Percentiles rank a stretch among this genome's conserved stretches.
phyloP scores from a whole-genome alignment of 2,113 vertebrate genomes.

The Isurus oxyrinchus region DNA sequence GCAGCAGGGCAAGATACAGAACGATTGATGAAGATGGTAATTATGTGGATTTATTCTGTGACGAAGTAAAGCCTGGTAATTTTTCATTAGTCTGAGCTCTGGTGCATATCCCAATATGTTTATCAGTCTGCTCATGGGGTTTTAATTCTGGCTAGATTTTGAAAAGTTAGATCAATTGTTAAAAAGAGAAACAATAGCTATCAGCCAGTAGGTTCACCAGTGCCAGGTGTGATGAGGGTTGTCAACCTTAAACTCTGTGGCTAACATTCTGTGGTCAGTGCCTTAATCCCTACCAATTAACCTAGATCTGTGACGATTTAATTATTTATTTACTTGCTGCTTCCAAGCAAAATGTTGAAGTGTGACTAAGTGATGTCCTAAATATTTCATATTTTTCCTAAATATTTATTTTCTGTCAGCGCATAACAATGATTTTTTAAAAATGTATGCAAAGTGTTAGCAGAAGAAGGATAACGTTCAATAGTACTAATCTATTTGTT shows the following conservation, averaged over 20 bases:
- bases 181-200: background rate
- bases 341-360: background rate
- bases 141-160: background rate
- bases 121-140: background rate
- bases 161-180: background rate
- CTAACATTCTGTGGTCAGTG: background rate
- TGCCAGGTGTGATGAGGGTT: background rate
- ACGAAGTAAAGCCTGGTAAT: background rate
- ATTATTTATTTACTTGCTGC: background rate
- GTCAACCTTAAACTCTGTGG: background rate
- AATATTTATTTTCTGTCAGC: background rate
- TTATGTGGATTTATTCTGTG: background rate
- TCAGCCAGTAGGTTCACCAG: background rate
- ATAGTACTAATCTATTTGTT: background rate
- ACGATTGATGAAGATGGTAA: slow-evolving; percentile 12
- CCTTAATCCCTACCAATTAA: background rate
- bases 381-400: background rate
- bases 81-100: background rate
- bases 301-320: background rate
- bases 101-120: background rate
- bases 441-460: background rate
- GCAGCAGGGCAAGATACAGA: background rate
- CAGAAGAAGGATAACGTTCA: background rate
- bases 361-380: background rate
- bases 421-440: background rate